A percentile compares a stretch with the other conserved stretches of the same genome.
These are phyloP conservation scores for Platichthys flesus DNA, from an alignment of 2,113 vertebrate genomes.

Conservation along the genomic window DNA sequence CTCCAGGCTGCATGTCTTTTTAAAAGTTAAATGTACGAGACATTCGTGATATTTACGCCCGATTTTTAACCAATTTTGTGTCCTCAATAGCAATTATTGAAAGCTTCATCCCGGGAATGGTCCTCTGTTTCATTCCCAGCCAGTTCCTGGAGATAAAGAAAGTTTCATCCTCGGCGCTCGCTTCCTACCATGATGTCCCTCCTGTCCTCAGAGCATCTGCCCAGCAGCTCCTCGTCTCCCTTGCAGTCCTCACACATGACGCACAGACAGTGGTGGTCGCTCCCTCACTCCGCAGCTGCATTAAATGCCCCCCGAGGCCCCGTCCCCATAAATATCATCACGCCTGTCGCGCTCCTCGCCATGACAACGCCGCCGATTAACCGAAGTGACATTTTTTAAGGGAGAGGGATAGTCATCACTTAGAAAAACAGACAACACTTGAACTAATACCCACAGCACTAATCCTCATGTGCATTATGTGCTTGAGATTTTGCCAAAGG, in stretches of 20 bases:
- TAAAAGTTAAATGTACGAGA: too few relatives aligned
- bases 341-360: conserved; percentile 76
- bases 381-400: conserved; percentile 76
- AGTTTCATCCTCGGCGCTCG: neutral
- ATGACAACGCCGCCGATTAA: conserved; percentile 80
- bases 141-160: neutral
- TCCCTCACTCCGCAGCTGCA: conserved; percentile 38
- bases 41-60: neutral
- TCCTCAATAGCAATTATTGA: neutral
- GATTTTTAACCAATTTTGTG: neutral
- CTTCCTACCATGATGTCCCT: conserved; percentile 72
- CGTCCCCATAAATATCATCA: conserved; percentile 80
- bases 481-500: conserved; percentile 63
- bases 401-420: conserved; percentile 74
- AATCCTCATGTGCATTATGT: conserved; percentile 72
- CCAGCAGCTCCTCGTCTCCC: conserved; percentile 73
- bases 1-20: too few relatives aligned
- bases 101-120: neutral
- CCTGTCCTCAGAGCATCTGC: conserved; percentile 72
- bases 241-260: conserved; percentile 86
- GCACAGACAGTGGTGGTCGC: conserved; percentile 24
- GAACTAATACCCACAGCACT: conserved; percentile 61
- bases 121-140: neutral
- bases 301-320: conserved; percentile 69
- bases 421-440: conserved; percentile 76